These are phyloP conservation scores for Caenorhabditis panamensis DNA, from an alignment of 2,888 invertebrate genomes.

Conservation along the genomic window DNA sequence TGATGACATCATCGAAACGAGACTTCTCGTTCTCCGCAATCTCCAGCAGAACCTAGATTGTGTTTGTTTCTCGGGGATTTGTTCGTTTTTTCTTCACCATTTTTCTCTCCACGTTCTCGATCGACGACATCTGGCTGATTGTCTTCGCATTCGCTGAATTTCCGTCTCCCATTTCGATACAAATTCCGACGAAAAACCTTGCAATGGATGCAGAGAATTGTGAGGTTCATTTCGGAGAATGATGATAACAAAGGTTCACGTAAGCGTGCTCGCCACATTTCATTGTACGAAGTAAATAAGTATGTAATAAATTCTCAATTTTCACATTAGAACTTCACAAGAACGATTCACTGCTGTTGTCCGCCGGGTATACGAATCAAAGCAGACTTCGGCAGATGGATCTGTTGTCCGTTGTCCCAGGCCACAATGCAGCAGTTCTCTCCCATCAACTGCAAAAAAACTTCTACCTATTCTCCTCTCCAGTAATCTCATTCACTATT, in stretches of 20 bases:
- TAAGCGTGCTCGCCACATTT: too few relatives aligned
- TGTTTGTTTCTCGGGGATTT: neutral
- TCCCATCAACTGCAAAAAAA: slow-evolving; percentile 71
- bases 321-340: neutral
- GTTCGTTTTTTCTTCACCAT: slow-evolving; percentile 20
- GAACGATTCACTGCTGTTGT: slow-evolving; percentile 26
- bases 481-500: slow-evolving; percentile 21
- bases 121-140: slow-evolving; percentile 39
- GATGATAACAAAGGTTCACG: slow-evolving; percentile 5
- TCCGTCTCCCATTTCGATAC: slow-evolving; percentile 59
- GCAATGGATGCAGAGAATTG: slow-evolving; percentile 6
- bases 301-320: too few relatives aligned
- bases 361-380: slow-evolving; percentile 55
- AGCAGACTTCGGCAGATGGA: slow-evolving; percentile 74
- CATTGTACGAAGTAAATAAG: too few relatives aligned
- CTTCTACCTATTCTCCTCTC: neutral
- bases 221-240: neutral
- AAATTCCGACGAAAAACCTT: slow-evolving; percentile 23
- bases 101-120: slow-evolving; percentile 51
- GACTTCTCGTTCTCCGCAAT: slow-evolving; percentile 58
- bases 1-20: slow-evolving; percentile 47
- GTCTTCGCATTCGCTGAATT: slow-evolving; percentile 47
- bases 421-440: slow-evolving; percentile 73
- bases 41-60: slow-evolving; percentile 45
- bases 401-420: slow-evolving; percentile 76